Evolutionary conservation across 2,113 vertebrate species (phyloP), one percentile per base, ranked within the genome.

Genomic region (Hyperopisus bebe): DNA sequence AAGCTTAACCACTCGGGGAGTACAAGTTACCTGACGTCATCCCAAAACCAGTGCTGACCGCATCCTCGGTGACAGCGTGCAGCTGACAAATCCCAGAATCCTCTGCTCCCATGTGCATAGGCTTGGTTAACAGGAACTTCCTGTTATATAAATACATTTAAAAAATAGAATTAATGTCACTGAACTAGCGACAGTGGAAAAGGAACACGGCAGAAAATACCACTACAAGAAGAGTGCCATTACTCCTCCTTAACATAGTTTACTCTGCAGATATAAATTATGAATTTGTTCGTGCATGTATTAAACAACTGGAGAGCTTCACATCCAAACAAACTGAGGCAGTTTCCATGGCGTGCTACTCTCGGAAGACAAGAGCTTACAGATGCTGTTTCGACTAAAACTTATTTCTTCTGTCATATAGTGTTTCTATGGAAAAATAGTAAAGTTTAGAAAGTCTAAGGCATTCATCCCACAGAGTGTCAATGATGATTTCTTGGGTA

Each of bases 51-150:
- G 95, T 91, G 91, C 94, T 96, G 77, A 93, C 95, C 0, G 94
- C 89, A 17, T 99, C 98, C 90, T 98, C 98, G 47, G 89, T 96
- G 93, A 99, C 82, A 80, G 94, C 89, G 91, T 97, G 97, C 17
- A 99, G 94, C 91, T 99, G 98, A 94, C 97, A 99, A 89, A 96
- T 95, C 5, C 94, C 96, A 46, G 95, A 95, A 86, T 96, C 95
- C 89, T 97, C 96, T 87, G 96, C 94, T 47, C 95, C 96, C 91
- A 96, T 95, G 90, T 96, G 96, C 91, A 95, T 94, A 58, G 94
- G 95, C 90, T 98, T 99, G 35, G 97, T 98, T 95, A 99, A 95
- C 91, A 99, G 96, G 93, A 97, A 99, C 94, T 99, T 99, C 92
- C 98, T 99, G 90, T 58, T 84, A 84, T 9, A 46, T 13, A 83